Evolutionary conservation across 2,888 invertebrate species (phyloP), one percentile per base, ranked within the genome.

Genomic region (Stenchaetothrips biformis): DNA sequence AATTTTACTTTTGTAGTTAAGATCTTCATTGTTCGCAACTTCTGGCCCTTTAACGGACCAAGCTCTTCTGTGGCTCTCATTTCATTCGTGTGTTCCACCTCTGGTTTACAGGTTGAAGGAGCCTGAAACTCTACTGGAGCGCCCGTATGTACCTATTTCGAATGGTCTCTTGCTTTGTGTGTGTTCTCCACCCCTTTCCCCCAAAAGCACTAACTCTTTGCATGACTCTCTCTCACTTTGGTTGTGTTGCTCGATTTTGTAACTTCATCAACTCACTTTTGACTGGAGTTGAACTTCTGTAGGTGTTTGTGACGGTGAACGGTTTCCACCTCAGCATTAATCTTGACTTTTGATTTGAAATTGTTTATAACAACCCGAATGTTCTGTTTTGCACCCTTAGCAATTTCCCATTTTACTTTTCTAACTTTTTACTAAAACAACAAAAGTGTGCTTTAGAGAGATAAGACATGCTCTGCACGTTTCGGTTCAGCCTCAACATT

Each of bases 81-180:
- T 74, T 74, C 67, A 74, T 74, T 25, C 25, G 67, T 78, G 78
- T 78, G 48, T 78, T 78, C 78, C 48, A 78, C 78, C 48, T 78
- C 49, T 78, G 78, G 79, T 74, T 74, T 74, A 74, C 80, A 80
- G 80, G 80, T 77, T 80, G 49, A 80, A 80, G 80, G 80, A 80
- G 77, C 80, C 67, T 49, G 80, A 80, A 80, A 80, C 37, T 49
- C 77, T 80, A 4, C 80, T 80, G 74, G 80, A 80, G 74, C 77
- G 80, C 79, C 74, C 80, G 80, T 80, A 80, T 80, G 80, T 80
- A 80, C 80, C 21, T n/a, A 37, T 78, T 37, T n/a, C 21, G 49
- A 59, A 74, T 74, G 21, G 67, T 11, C 25, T 74, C 21, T 25
- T 74, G 67, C 67, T 74, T 74, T 74, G 25, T 74, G 6, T 74